Evolutionary conservation across 2,888 invertebrate species (phyloP).

Genomic region (Mimachlamys varia): DNA sequence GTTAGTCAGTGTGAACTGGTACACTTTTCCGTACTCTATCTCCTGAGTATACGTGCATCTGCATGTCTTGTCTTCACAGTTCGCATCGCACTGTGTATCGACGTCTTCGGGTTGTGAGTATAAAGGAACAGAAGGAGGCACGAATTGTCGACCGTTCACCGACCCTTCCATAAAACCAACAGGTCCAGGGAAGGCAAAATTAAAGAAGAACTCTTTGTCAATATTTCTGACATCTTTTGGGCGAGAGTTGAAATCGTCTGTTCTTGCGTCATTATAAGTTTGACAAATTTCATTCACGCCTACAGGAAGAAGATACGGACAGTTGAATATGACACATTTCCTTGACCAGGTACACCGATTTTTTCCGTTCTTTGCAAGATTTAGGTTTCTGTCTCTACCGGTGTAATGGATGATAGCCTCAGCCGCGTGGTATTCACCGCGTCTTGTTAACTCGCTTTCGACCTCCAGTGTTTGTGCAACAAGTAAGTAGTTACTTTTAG

Average conservation of each 20-base stretch:
- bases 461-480: slow-evolving; percentile 47
- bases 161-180: slow-evolving; percentile 42
- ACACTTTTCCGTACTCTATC: slow-evolving; percentile 41
- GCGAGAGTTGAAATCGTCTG: slow-evolving; percentile 38
- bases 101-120: slow-evolving; percentile 31
- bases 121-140: slow-evolving; percentile 26
- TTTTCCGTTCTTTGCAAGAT: not conserved
- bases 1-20: slow-evolving; percentile 64
- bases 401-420: slow-evolving; percentile 47
- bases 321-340: slow-evolving; percentile 42
- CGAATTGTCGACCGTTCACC: slow-evolving; percentile 46
- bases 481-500: slow-evolving; percentile 34
- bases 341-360: not conserved
- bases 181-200: slow-evolving; percentile 48
- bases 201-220: slow-evolving; percentile 41
- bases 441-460: not conserved
- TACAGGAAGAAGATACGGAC: slow-evolving; percentile 39
- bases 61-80: slow-evolving; percentile 13
- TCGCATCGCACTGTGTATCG: not conserved
- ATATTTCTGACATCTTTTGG: slow-evolving; percentile 28
- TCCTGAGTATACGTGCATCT: slow-evolving; percentile 40
- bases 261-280: slow-evolving; percentile 14
- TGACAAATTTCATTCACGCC: not conserved
- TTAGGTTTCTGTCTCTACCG: not conserved
- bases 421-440: slow-evolving; percentile 42